phyloP scores from a whole-genome alignment of 2,888 invertebrate genomes.

The Leptopterna dolabrata region DNA sequence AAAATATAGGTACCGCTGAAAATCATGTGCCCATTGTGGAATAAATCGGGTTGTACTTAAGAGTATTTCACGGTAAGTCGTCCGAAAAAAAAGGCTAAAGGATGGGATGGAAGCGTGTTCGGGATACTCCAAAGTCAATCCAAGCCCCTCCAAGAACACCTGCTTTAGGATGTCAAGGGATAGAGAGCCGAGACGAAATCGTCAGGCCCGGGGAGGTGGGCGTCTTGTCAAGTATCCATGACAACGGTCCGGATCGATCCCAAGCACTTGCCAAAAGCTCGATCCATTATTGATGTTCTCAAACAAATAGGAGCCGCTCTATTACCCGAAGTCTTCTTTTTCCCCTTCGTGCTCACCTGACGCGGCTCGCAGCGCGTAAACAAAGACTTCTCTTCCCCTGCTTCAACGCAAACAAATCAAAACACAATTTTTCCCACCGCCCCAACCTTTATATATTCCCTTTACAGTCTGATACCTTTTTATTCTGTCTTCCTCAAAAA shows the following conservation, averaged over 20 bases:
- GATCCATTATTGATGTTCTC: slow-evolving; percentile 7
- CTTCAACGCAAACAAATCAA: not conserved
- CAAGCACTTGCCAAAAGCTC: not conserved
- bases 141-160: not conserved
- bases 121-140: not conserved
- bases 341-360: not conserved
- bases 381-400: not conserved
- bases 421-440: not conserved
- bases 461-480: not conserved
- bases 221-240: slow-evolving; percentile 3
- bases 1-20: too few species aligned
- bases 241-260: not conserved
- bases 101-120: not conserved
- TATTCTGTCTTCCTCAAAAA: not conserved
- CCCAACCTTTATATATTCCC: not conserved
- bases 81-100: not conserved
- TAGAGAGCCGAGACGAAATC: not conserved
- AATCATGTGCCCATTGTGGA: too few species aligned
- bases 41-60: too few species aligned
- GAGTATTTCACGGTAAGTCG: not conserved
- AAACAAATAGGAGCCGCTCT: slow-evolving; percentile 11
- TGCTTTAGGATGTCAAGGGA: not conserved
- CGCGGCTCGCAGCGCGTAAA: not conserved
- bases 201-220: not conserved
- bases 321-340: not conserved